These are phyloP conservation scores for Enteromius trimaculatus DNA, from an alignment of 2,797 vertebrate species.

Conservation along the genomic window DNA sequence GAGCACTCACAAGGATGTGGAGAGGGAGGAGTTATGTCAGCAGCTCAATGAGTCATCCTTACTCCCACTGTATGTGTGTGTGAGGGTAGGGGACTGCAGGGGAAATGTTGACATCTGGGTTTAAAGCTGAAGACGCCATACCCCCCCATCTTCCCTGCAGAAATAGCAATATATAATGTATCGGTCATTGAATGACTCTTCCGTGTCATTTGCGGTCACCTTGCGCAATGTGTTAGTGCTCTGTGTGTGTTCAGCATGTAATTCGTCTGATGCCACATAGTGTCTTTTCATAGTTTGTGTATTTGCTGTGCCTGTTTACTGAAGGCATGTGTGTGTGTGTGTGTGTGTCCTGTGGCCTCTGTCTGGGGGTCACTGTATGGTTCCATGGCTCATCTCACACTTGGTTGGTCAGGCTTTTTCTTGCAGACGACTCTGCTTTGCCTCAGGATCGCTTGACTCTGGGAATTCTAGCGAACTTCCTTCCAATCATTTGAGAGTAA, in stretches of 20 bases:
- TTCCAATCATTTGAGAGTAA: slow-evolving; percentile 31
- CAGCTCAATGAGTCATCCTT: slow-evolving; percentile 68
- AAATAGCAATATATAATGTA: slow-evolving; percentile 6
- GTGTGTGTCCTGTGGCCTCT: slow-evolving; percentile 61
- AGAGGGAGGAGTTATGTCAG: slow-evolving; percentile 65
- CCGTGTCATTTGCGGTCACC: slow-evolving; percentile 36
- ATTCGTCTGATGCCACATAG: slow-evolving; percentile 13
- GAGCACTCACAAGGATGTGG: slow-evolving; percentile 67
- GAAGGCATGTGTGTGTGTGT: slow-evolving; percentile 24
- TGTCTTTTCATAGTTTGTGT: slow-evolving; percentile 5
- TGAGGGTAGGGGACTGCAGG: slow-evolving; percentile 34
- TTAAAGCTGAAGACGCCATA: slow-evolving; percentile 18
- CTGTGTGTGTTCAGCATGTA: not conserved
- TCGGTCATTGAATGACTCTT: slow-evolving; percentile 16
- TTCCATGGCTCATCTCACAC: slow-evolving; percentile 61
- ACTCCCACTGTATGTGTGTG: slow-evolving; percentile 57
- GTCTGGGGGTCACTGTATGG: slow-evolving; percentile 52
- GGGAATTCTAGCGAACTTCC: slow-evolving; percentile 40
- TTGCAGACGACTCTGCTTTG: slow-evolving; percentile 45
- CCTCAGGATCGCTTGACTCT: slow-evolving; percentile 46
- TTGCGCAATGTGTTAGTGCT: slow-evolving; percentile 1
- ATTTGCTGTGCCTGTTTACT: slow-evolving; percentile 5
- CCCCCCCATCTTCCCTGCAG: slow-evolving; percentile 1
- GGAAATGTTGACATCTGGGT: slow-evolving; percentile 49
- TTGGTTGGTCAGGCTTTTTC: slow-evolving; percentile 59